These are phyloP conservation scores for Mystacornis crossleyi DNA, from an alignment of 2,113 vertebrate genomes.

Conservation along the genomic window DNA sequence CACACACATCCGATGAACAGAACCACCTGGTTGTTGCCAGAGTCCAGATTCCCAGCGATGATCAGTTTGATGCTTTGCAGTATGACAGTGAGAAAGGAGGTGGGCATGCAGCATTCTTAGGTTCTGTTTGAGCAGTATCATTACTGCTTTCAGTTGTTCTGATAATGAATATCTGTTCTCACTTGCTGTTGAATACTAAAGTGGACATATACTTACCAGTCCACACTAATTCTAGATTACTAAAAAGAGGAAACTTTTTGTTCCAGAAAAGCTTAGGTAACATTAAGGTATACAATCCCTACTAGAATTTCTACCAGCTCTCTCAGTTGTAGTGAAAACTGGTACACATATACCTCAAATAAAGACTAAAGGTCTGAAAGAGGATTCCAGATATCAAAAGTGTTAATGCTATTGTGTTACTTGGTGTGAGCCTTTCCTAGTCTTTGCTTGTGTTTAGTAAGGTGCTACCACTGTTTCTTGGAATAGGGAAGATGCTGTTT, in stretches of 20 bases:
- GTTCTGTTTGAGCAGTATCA: background rate
- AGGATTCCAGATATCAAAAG: background rate
- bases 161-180: background rate
- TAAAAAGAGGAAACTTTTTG: background rate
- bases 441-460: background rate
- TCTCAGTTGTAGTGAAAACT: background rate
- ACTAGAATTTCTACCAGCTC: background rate
- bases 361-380: background rate
- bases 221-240: background rate
- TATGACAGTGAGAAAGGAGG: constrained; percentile 94
- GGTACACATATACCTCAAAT: background rate
- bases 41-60: constrained; percentile 91
- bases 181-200: background rate
- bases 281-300: background rate
- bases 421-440: background rate
- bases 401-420: background rate
- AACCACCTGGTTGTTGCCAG: constrained; percentile 95
- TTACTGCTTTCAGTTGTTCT: background rate
- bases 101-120: constrained; percentile 45
- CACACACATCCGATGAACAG: constrained; percentile 93
- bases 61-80: constrained; percentile 89
- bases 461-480: background rate
- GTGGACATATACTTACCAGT: rapidly evolving
- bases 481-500: background rate
- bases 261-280: background rate